phyloP scores from a whole-genome alignment of 2,888 invertebrate species.

The Leptinotarsa peninsularis region DNA sequence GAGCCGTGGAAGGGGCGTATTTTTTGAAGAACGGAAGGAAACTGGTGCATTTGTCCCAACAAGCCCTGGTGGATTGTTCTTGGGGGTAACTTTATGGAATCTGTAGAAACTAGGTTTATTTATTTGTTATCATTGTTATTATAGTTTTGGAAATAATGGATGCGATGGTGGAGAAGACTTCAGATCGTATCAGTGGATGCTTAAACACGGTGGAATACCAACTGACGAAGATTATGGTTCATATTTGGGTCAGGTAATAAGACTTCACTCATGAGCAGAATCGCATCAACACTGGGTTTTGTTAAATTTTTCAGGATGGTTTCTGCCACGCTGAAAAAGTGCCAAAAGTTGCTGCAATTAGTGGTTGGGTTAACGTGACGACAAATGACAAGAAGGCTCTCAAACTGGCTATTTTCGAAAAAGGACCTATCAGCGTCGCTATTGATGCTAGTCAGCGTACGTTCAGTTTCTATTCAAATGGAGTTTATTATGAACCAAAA shows the following conservation, averaged over 20 bases:
- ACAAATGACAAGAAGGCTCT: conserved; percentile 78
- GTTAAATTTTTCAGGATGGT: conserved; percentile 76
- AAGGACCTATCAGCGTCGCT: conserved; percentile 92
- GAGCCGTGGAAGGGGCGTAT: conserved; percentile 91
- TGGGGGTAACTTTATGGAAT: conserved; percentile 76
- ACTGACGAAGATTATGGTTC: conserved; percentile 92
- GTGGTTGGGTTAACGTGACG: conserved; percentile 91
- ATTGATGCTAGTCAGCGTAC: conserved; percentile 91
- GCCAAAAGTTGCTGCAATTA: conserved; percentile 78
- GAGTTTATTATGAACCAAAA: conserved; percentile 90
- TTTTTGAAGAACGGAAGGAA: conserved; percentile 86
- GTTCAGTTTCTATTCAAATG: conserved; percentile 93
- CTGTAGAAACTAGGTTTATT: background rate
- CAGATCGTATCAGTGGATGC: conserved; percentile 92
- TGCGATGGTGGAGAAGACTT: conserved; percentile 98
- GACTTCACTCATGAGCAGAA: background rate
- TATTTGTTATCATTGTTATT: conserved; percentile 7
- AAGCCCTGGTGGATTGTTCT: conserved; percentile 94
- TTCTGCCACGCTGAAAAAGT: conserved; percentile 86
- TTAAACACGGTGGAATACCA: conserved; percentile 88
- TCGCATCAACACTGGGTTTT: conserved; percentile 4
- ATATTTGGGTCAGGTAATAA: conserved; percentile 84
- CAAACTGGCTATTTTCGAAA: conserved; percentile 83
- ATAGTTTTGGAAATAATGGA: conserved; percentile 89
- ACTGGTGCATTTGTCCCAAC: conserved; percentile 87